Evolutionary conservation across 2,888 invertebrate genomes (phyloP).

Genomic region (Gandaritis pyraliata): DNA sequence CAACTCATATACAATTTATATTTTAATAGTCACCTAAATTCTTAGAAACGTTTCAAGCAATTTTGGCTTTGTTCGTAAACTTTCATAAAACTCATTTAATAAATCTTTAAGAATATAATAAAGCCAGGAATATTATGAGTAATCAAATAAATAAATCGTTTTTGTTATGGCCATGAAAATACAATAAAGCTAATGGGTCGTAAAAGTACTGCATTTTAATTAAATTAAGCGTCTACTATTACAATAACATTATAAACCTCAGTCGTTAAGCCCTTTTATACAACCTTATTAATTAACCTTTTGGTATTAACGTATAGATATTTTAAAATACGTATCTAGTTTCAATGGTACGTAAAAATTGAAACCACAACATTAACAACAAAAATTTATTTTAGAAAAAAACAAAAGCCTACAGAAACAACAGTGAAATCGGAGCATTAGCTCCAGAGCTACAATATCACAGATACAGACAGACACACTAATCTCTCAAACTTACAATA

Average conservation of each 20-base stretch:
- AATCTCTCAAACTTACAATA: no score
- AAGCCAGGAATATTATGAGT: constrained; percentile 10
- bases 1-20: no score
- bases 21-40: constrained; percentile 11
- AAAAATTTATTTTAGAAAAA: no score
- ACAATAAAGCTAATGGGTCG: constrained; percentile 10
- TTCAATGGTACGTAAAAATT: no score
- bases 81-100: constrained; percentile 15
- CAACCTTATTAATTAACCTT: background rate
- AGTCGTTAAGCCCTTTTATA: background rate
- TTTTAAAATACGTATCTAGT: no score
- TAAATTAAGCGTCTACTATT: constrained; percentile 8
- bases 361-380: no score
- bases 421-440: no score
- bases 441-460: no score
- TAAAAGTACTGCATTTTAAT: constrained; percentile 11
- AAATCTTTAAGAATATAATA: constrained; percentile 24
- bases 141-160: constrained; percentile 24
- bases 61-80: constrained; percentile 17
- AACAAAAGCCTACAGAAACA: no score
- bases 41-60: constrained; percentile 19
- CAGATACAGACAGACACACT: no score
- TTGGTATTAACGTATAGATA: no score
- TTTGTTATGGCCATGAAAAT: constrained; percentile 13
- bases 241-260: background rate